Base-by-base conservation (phyloP, 2,888 invertebrate species). In the Eupithecia exiguata region DNA sequence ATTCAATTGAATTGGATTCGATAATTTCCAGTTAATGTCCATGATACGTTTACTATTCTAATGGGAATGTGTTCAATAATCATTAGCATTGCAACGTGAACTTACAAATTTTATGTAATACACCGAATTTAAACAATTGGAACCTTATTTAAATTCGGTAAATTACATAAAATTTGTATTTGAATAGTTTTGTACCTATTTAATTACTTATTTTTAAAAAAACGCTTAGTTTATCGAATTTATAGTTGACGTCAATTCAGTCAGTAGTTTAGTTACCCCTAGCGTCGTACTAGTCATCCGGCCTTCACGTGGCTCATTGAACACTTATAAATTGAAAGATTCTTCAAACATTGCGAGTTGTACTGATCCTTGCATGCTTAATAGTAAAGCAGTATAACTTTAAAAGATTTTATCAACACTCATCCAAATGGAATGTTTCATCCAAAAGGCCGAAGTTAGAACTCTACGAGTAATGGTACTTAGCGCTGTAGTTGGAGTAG, bases 91-190 rank as follows among this genome's bases (percentile, higher is more conserved):
- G 10, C 21, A 38, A 18, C 16, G 5, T 21, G 7, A 30, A 21
- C 61, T 61, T 30, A 35, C n/a, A n/a, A n/a, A n/a, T n/a, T n/a
- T n/a, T n/a, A n/a, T n/a, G n/a, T n/a, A n/a, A n/a, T n/a, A n/a
- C n/a, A n/a, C n/a, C n/a, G n/a, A n/a, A n/a, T n/a, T n/a, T n/a
- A n/a, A n/a, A n/a, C n/a, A 18, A n/a, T 62, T 65, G 38, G 18
- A 65, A 65, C 38, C 16, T 38, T 0, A 12, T 65, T 65, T 38
- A 30, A 62, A 65, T 65, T 63, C 65, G 2, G 38, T 65, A 12
- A 30, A 62, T 62, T 62, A 36, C n/a, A 65, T 65, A 62, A 16
- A 62, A 62, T 62, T 62, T 18, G 35, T 62, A 35, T 16, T 61
- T 30, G 30, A 62, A 35, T 62, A 35, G 62, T 62, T 35, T 35